phyloP scores from a whole-genome alignment of 1,140 invertebrate species.

The Pantala flavescens region DNA sequence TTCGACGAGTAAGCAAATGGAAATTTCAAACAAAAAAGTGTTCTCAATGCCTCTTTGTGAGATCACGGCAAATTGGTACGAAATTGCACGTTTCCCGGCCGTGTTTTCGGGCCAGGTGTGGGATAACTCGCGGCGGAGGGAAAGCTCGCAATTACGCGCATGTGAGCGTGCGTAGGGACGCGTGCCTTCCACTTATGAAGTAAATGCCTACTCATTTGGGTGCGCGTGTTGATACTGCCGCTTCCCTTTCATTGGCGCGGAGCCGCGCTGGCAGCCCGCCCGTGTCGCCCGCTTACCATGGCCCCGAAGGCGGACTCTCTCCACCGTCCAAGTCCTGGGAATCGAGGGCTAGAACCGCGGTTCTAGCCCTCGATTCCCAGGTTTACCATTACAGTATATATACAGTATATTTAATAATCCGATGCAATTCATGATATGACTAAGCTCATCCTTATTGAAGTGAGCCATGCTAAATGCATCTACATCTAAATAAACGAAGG shows the following conservation, averaged over 20 bases:
- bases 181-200: not conserved
- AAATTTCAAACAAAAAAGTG: no score
- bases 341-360: no score
- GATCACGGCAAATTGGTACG: not conserved
- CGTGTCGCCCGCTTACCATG: not conserved
- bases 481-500: no score
- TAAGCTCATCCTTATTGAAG: no score
- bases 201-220: not conserved
- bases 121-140: not conserved
- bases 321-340: not conserved
- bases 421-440: no score
- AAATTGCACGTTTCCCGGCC: not conserved
- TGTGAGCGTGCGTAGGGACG: not conserved
- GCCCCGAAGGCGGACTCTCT: not conserved
- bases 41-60: no score
- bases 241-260: not conserved
- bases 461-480: no score
- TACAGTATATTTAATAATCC: no score
- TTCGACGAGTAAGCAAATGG: no score
- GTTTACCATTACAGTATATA: no score
- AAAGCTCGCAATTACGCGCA: not conserved
- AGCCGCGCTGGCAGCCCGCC: not conserved
- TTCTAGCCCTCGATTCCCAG: no score
- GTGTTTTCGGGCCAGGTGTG: not conserved
- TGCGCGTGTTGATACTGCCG: not conserved